phyloP scores from a whole-genome alignment of 2,113 vertebrate species.

The Python bivittatus region DNA sequence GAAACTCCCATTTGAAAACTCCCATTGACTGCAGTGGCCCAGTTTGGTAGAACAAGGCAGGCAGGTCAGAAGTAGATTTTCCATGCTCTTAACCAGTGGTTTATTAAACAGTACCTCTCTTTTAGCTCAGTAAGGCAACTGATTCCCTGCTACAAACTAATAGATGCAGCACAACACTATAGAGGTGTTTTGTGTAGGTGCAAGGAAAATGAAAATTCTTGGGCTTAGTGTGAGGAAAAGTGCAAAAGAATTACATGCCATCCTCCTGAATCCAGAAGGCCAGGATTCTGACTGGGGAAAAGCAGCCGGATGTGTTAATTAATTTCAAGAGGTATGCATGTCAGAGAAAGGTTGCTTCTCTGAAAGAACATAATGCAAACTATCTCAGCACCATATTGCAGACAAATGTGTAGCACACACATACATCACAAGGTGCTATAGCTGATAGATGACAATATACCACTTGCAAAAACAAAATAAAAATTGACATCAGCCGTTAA shows the following conservation, averaged over 20 bases:
- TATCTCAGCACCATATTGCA: conserved; percentile 72
- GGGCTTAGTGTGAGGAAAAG: conserved; percentile 32
- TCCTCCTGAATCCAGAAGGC: conserved; percentile 28
- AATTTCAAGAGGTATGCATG: conserved; percentile 38
- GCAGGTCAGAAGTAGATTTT: conserved; percentile 31
- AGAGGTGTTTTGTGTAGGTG: conserved; percentile 38
- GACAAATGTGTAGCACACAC: conserved; percentile 71
- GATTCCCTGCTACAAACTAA: conserved; percentile 21
- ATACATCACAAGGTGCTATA: conserved; percentile 71
- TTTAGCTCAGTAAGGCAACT: conserved; percentile 39
- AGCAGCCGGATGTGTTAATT: conserved; percentile 41
- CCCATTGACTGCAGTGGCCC: conserved; percentile 12
- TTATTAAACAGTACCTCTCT: conserved; percentile 52
- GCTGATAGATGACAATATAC: conserved; percentile 69
- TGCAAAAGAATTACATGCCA: conserved; percentile 45
- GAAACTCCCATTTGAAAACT: conserved; percentile 45
- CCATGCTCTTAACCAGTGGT: conserved; percentile 31
- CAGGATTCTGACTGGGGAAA: conserved; percentile 19
- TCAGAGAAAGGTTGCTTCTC: conserved; percentile 57
- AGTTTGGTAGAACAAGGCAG: conserved; percentile 27
- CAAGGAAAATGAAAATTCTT: conserved; percentile 19
- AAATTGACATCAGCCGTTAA: conserved; percentile 69
- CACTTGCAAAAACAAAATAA: conserved; percentile 56
- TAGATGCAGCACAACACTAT: background rate
- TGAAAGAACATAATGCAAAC: conserved; percentile 57